phyloP scores from a whole-genome alignment of 2,797 vertebrate genomes.

The Hydrophis major region DNA sequence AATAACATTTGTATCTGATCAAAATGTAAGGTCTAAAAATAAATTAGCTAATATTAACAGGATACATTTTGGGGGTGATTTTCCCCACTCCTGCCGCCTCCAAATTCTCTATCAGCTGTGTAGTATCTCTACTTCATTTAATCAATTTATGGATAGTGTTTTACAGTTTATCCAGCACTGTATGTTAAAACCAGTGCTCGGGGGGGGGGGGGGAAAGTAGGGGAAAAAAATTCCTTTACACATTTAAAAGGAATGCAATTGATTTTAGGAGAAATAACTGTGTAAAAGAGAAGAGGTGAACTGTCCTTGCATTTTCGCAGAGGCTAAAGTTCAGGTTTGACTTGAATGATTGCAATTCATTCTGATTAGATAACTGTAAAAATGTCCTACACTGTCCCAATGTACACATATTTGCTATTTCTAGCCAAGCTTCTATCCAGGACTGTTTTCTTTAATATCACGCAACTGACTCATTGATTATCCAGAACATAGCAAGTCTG shows the following conservation, averaged over 20 bases:
- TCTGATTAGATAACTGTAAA: conserved; percentile 44
- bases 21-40: background rate
- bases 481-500: background rate
- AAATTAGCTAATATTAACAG: conserved; percentile 12
- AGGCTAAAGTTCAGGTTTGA: conserved; percentile 43
- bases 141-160: conserved; percentile 5
- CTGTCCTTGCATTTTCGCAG: conserved; percentile 38
- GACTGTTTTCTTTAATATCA: conserved; percentile 1
- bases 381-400: conserved; percentile 39
- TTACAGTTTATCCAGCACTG: background rate
- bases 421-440: background rate
- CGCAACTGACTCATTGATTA: conserved; percentile 13
- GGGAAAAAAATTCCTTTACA: background rate
- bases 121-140: background rate
- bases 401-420: conserved; percentile 12
- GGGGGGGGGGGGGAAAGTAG: background rate
- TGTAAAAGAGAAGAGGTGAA: conserved; percentile 5
- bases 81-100: background rate
- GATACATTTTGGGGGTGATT: background rate
- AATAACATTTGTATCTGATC: background rate
- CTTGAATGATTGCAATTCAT: conserved; percentile 40
- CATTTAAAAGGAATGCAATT: conserved; percentile 10
- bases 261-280: conserved; percentile 1
- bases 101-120: background rate
- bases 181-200: background rate